Evolutionary conservation across 2,113 vertebrate species (phyloP).

Genomic region (Okapia johnstoni): DNA sequence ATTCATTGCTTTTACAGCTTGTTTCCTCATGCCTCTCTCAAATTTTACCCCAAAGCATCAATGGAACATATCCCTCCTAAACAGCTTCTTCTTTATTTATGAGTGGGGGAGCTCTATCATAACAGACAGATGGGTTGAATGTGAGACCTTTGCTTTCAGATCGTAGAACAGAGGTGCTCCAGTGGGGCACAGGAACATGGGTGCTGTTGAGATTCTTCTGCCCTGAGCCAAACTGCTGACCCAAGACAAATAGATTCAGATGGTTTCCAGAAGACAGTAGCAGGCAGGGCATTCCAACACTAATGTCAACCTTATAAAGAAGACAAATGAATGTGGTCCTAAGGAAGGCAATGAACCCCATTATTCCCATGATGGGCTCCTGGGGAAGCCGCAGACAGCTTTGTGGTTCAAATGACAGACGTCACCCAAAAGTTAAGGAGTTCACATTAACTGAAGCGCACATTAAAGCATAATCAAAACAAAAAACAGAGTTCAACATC

Average conservation of each 20-base stretch:
- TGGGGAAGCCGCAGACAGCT: constrained; percentile 2
- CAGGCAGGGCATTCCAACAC: not conserved
- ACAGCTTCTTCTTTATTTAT: not conserved
- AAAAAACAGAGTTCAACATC: constrained; percentile 80
- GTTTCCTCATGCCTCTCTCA: not conserved
- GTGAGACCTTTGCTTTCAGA: not conserved
- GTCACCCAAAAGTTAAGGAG: constrained; percentile 70
- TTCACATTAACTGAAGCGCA: constrained; percentile 73
- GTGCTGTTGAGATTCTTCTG: not conserved
- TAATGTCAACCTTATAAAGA: not conserved
- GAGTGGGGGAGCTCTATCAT: not conserved
- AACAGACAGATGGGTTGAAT: not conserved
- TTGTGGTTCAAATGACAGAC: constrained; percentile 11
- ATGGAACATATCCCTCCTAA: not conserved
- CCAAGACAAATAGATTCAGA: not conserved
- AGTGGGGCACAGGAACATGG: fast-evolving
- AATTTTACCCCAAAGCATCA: not conserved
- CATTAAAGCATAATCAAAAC: constrained; percentile 74
- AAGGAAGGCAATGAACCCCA: not conserved
- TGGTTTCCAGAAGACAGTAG: not conserved
- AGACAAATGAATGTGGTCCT: not conserved
- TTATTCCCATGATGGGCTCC: not conserved
- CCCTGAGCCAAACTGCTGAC: not conserved
- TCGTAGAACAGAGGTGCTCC: not conserved
- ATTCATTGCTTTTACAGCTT: not conserved